A percentile compares a stretch with the other conserved stretches of the same genome.
phyloP scores from a whole-genome alignment of 1,140 invertebrate genomes.

The Thaumetopoea pityocampa region DNA sequence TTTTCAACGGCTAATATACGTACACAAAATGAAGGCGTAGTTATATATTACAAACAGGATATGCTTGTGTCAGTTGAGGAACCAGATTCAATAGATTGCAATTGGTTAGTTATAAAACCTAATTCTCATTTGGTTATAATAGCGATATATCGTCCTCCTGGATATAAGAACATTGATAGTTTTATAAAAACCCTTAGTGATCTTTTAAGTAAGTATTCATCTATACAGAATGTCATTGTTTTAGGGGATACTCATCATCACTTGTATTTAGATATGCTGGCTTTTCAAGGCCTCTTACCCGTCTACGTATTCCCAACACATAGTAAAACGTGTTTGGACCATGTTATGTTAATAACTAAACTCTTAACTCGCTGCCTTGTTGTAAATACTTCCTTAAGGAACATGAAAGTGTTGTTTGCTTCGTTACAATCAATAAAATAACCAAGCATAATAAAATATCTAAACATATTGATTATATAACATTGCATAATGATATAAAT shows the following conservation, averaged over 20 bases:
- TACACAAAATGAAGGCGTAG: constrained; percentile 16
- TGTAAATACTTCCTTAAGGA: no score
- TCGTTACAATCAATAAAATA: no score
- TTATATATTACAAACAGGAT: constrained; percentile 9
- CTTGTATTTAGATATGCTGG: not conserved
- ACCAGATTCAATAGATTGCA: not conserved
- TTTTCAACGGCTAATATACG: not conserved
- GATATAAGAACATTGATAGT: constrained; percentile 1
- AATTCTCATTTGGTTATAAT: constrained; percentile 5
- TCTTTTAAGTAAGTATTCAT: not conserved
- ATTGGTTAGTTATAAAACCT: constrained; percentile 6
- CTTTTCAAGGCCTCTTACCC: not conserved
- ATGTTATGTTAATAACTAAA: no score
- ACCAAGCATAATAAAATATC: no score
- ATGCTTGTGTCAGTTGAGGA: constrained; percentile 2
- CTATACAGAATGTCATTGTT: not conserved
- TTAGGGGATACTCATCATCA: not conserved
- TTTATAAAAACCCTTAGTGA: not conserved
- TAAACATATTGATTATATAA: no score
- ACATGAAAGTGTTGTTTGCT: no score
- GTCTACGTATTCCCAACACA: not conserved
- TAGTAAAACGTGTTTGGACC: not conserved
- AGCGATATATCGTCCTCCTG: constrained; percentile 8
- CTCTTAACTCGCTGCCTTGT: no score
- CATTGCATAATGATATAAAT: no score